A percentile compares a stretch with the other conserved stretches of the same genome.
These are phyloP conservation scores for Spilosoma lubricipeda DNA, from an alignment of 2,888 invertebrate genomes.

Conservation along the genomic window DNA sequence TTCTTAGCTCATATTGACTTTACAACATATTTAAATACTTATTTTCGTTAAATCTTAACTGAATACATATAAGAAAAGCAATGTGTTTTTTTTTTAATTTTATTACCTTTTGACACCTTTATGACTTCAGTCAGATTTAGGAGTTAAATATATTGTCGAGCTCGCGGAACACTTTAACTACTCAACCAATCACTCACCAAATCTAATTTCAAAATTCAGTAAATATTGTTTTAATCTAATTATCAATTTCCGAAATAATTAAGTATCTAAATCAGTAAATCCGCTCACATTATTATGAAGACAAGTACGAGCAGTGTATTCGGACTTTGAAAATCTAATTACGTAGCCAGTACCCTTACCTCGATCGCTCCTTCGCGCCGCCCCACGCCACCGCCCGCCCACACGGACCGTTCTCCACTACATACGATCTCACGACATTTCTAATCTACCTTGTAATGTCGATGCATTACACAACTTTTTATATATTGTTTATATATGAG, in stretches of 20 bases:
- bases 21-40: neutral
- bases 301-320: conserved; percentile 86
- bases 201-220: neutral
- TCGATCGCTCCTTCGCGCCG: conserved; percentile 84
- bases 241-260: neutral
- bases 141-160: too few relatives aligned
- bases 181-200: too few relatives aligned
- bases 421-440: conserved; percentile 21
- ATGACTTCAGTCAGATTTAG: too few relatives aligned
- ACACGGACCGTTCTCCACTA: conserved; percentile 49
- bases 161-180: too few relatives aligned
- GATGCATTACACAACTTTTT: neutral
- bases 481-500: too few relatives aligned
- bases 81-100: too few relatives aligned
- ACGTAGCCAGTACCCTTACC: conserved; percentile 86
- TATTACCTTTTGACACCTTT: too few relatives aligned
- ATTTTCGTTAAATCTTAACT: neutral
- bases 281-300: conserved; percentile 80
- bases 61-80: neutral
- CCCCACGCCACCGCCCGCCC: conserved; percentile 69
- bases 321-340: conserved; percentile 89
- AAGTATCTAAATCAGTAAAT: conserved; percentile 61
- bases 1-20: too few relatives aligned
- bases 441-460: conserved; percentile 12
- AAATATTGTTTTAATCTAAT: too few relatives aligned